These are phyloP conservation scores for Megalonaias nervosa DNA, from an alignment of 1,140 invertebrate species.

Conservation along the genomic window DNA sequence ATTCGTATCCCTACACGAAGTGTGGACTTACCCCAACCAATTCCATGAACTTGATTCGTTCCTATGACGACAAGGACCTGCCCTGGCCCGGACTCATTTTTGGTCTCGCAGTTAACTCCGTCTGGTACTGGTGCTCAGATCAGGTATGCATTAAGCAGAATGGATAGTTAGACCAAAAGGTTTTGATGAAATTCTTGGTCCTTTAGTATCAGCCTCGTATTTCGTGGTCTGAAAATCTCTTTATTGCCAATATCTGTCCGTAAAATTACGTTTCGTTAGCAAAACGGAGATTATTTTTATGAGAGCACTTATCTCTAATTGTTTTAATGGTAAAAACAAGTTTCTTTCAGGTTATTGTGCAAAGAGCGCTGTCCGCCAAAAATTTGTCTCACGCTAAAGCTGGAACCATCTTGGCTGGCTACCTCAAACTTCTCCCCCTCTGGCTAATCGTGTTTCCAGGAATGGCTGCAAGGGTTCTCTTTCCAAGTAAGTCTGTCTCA, in stretches of 20 bases:
- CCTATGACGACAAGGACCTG: conserved; percentile 68
- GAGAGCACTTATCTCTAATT: too few relatives aligned
- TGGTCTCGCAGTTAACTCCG: conserved; percentile 74
- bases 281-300: too few relatives aligned
- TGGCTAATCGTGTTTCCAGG: conserved; percentile 76
- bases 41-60: conserved; percentile 73
- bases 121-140: conserved; percentile 79
- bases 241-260: too few relatives aligned
- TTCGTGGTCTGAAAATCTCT: too few relatives aligned
- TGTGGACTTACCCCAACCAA: conserved; percentile 70
- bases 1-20: conserved; percentile 59
- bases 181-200: too few relatives aligned
- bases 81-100: conserved; percentile 76
- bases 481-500: conserved; percentile 57
- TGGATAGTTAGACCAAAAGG: too few relatives aligned
- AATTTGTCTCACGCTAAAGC: conserved; percentile 75
- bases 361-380: conserved; percentile 75
- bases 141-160: conserved; percentile 66
- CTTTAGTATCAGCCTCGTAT: too few relatives aligned
- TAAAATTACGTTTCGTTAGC: too few relatives aligned
- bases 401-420: conserved; percentile 74
- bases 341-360: conserved; percentile 75
- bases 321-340: too few relatives aligned
- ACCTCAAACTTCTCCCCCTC: conserved; percentile 75
- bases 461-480: conserved; percentile 76